Conservation (phyloP, 2,113 vertebrate species). For the Scortum barcoo region DNA sequence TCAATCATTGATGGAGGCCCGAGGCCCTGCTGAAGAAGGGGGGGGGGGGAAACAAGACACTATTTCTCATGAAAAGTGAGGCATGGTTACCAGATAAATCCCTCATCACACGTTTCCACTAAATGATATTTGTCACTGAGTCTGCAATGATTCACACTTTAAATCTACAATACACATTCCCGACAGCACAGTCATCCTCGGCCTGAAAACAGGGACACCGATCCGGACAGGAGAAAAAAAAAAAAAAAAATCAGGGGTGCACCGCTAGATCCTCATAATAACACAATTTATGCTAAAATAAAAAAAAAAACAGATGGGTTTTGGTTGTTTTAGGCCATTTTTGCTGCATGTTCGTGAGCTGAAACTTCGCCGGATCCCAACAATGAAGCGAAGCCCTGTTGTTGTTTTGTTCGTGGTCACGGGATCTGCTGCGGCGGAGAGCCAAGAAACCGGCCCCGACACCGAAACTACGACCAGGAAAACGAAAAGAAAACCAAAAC, state of each 20-base stretch:
- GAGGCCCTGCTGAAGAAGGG: no score
- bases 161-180: conserved; percentile 17
- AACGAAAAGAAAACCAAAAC: conserved; percentile 63
- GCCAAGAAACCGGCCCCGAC: neutral
- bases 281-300: fast-evolving
- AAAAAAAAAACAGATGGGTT: neutral
- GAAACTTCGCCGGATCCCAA: conserved; percentile 8
- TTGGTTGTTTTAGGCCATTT: neutral
- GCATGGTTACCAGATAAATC: neutral
- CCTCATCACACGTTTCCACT: fast-evolving
- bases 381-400: neutral
- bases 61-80: neutral
- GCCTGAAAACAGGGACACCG: neutral
- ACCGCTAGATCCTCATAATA: fast-evolving
- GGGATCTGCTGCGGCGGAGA: conserved; percentile 37
- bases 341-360: neutral
- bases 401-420: conserved; percentile 62
- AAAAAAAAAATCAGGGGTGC: no score
- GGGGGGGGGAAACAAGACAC: no score
- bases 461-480: conserved; percentile 32
- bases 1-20: neutral
- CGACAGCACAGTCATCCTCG: neutral
- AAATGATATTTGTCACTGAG: fast-evolving
- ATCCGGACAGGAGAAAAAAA: neutral
- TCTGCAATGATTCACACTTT: neutral